A percentile compares a stretch with the other conserved stretches of the same genome.
These are phyloP conservation scores for Melanotaenia duboulayi DNA, from an alignment of 2,113 vertebrate genomes.

Conservation along the genomic window DNA sequence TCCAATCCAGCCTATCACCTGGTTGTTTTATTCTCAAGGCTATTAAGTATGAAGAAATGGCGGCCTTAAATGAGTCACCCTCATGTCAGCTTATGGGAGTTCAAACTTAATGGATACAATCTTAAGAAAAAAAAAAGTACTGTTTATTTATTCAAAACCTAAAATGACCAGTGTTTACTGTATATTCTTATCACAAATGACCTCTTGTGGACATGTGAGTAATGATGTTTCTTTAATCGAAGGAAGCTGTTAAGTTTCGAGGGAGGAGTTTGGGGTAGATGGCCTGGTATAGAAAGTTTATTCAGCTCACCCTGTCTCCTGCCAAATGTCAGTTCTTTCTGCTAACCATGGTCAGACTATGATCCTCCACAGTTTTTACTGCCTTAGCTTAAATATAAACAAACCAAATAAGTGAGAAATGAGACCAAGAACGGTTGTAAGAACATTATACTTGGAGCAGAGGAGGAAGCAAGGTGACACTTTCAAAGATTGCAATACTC, in stretches of 20 bases:
- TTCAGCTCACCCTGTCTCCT: too few species aligned
- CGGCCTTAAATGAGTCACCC: background rate
- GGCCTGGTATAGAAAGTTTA: background rate
- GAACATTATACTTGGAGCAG: background rate
- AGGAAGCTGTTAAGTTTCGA: background rate
- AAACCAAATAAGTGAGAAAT: too few species aligned
- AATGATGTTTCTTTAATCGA: background rate
- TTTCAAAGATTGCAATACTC: background rate
- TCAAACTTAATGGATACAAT: background rate
- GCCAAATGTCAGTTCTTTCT: too few species aligned
- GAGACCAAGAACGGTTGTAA: background rate
- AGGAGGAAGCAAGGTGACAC: constrained; percentile 7
- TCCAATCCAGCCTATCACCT: constrained; percentile 32
- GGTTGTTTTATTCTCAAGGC: background rate
- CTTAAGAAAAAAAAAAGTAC: background rate
- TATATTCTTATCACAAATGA: background rate
- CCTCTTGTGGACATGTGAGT: background rate
- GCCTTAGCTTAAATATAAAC: too few species aligned
- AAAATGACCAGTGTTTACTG: background rate
- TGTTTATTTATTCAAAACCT: background rate
- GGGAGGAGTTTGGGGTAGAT: background rate
- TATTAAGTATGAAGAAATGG: constrained; percentile 7
- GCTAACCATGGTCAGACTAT: too few species aligned
- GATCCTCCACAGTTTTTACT: too few species aligned
- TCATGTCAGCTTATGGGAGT: background rate